Base-by-base conservation (phyloP, 2,113 vertebrate species). In the Cepphus grylle region DNA sequence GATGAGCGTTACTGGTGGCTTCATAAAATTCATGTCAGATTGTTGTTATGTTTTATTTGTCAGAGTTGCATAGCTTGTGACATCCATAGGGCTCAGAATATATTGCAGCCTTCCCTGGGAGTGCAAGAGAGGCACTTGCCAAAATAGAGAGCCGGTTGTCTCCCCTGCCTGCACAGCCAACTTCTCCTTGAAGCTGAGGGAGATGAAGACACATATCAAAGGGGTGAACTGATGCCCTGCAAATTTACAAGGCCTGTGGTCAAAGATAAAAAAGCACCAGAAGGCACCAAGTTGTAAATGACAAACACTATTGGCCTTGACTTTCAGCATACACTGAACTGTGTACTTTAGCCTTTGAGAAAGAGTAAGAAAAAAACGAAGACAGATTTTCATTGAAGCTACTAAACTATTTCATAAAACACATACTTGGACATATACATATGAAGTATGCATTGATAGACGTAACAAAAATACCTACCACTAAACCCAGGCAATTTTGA, bases 181-280 rank as follows among this genome's bases (percentile, higher is more conserved):
- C 52, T 80, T 25, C 70, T 89, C 53, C 86, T 81, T 91, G 77
- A 66, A 63, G 55, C 61, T 81, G 81, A n/a, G 45, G 16, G 55
- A 88, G 79, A 72, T 78, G 84, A 92, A 93, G 84, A 73, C 53
- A 86, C 56, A 19, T 76, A 72, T 89, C 78, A 89, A 53, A 88
- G 74, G 50, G 70, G 23, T 52, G 78, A 93, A 67, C 43, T 49
- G 86, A 34, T 72, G n/a, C 55, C 61, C 42, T 67, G 18, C 53
- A 38, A 88, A 71, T 93, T 86, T 90, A 83, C 45, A 55, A 73
- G 59, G 79, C 82, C 55, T 74, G 42, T 26, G 67, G 79, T 92
- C 55, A 96, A 90, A 94, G 74, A 78, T 78, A 93, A 93, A 96
- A 91, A 89, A 88, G 63, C 50, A 63, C 77, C 74, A 93, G 74